A percentile compares a stretch with the other conserved stretches of the same genome.
Conservation (phyloP, 2,888 invertebrate genomes). For the Eilema sororculum region DNA sequence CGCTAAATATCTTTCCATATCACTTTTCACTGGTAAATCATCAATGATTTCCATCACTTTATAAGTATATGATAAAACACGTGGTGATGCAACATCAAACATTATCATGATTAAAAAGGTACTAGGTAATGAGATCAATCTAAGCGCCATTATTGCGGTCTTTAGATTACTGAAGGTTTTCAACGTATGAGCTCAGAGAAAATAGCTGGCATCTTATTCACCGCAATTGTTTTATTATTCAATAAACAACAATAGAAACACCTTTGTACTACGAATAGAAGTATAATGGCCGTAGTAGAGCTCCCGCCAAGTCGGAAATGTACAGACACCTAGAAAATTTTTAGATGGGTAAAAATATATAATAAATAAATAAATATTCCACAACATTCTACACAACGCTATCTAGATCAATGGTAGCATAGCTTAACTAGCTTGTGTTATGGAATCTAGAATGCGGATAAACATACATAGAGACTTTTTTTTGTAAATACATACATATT, state of each 20-base stretch:
- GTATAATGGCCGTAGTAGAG: background rate
- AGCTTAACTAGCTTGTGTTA: too few relatives aligned
- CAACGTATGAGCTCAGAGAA: slow-evolving; percentile 13
- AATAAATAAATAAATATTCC: too few relatives aligned
- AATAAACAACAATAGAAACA: slow-evolving; percentile 3
- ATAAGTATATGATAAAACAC: slow-evolving; percentile 13
- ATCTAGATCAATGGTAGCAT: too few relatives aligned
- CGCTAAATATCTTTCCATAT: slow-evolving; percentile 57
- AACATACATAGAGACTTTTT: too few relatives aligned
- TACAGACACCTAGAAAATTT: background rate
- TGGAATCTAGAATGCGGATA: too few relatives aligned
- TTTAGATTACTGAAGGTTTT: background rate
- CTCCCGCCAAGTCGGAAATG: background rate
- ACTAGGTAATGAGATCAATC: background rate
- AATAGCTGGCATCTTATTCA: slow-evolving; percentile 3
- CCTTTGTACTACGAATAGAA: slow-evolving; percentile 13
- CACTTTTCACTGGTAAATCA: slow-evolving; percentile 33
- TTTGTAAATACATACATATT: too few relatives aligned
- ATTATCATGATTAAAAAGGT: slow-evolving; percentile 7
- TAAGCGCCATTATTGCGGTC: slow-evolving; percentile 6
- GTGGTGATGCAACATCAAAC: slow-evolving; percentile 9
- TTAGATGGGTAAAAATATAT: background rate
- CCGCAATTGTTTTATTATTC: slow-evolving; percentile 8
- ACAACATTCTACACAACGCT: too few relatives aligned
- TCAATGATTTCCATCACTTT: slow-evolving; percentile 21